Conservation (phyloP, 2,888 invertebrate genomes). For the Tetragonula carbonaria region DNA sequence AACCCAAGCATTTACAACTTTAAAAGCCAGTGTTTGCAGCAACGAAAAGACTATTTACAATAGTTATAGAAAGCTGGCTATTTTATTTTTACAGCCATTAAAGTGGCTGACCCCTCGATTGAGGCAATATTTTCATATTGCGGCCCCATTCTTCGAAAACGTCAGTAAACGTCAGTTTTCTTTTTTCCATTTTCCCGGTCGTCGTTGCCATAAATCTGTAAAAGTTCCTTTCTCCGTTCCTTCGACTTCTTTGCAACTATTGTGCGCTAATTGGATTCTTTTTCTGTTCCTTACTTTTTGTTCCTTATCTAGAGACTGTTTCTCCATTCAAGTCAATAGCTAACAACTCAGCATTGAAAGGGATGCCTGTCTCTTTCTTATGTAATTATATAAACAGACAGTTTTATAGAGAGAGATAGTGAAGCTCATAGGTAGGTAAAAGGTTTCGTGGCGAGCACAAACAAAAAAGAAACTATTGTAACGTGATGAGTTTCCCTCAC, state of each 20-base stretch:
- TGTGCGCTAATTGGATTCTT: constrained; percentile 36
- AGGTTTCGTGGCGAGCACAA: too few relatives aligned
- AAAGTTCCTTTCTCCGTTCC: constrained; percentile 6
- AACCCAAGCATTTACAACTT: constrained; percentile 33
- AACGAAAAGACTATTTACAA: too few relatives aligned
- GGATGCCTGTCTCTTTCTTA: too few relatives aligned
- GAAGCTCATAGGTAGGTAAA: too few relatives aligned
- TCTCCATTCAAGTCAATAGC: too few relatives aligned
- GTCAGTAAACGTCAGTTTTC: not conserved
- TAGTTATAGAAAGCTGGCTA: not conserved
- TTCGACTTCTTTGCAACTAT: not conserved
- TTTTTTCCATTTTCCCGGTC: not conserved
- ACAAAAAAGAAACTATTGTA: too few relatives aligned
- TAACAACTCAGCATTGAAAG: too few relatives aligned
- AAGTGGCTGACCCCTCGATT: not conserved
- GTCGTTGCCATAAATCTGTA: constrained; percentile 46
- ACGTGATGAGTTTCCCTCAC: too few relatives aligned
- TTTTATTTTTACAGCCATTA: constrained; percentile 52
- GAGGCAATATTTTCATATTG: constrained; percentile 41
- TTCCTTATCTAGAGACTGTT: too few relatives aligned
- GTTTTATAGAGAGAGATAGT: too few relatives aligned
- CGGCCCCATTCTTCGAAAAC: not conserved
- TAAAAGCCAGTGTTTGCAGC: not conserved
- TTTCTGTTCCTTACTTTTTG: not conserved
- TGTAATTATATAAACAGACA: too few relatives aligned